phyloP scores from a whole-genome alignment of 2,113 vertebrate species.

The Scolopax mira region DNA sequence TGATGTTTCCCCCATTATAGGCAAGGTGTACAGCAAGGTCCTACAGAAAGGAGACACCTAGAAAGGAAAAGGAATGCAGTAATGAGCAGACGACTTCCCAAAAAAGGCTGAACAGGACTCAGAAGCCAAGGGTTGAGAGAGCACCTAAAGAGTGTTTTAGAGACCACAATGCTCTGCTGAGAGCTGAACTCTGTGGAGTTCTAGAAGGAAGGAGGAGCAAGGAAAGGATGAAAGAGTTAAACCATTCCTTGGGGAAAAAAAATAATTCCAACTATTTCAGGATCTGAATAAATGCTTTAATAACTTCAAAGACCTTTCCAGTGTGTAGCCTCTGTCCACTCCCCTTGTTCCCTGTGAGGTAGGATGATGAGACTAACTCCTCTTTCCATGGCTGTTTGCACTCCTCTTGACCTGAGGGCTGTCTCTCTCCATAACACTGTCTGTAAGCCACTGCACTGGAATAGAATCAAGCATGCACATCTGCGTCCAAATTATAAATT shows the following conservation, averaged over 20 bases:
- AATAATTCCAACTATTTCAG: accelerated
- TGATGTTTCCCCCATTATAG: too few relatives aligned
- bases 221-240: neutral
- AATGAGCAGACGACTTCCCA: neutral
- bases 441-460: neutral
- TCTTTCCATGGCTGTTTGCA: neutral
- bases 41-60: neutral
- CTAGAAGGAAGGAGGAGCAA: accelerated
- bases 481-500: neutral
- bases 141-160: neutral
- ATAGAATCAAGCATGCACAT: neutral
- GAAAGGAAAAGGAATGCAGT: neutral
- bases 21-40: neutral
- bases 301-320: neutral
- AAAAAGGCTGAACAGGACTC: neutral
- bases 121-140: neutral
- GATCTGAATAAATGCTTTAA: neutral
- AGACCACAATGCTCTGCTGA: accelerated
- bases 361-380: neutral
- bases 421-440: neutral
- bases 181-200: neutral
- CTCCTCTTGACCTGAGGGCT: neutral
- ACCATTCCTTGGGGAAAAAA: neutral
- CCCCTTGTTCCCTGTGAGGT: neutral
- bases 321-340: neutral